Evolutionary conservation across 2,888 invertebrate species (phyloP).

Genomic region (Mimas tiliae): DNA sequence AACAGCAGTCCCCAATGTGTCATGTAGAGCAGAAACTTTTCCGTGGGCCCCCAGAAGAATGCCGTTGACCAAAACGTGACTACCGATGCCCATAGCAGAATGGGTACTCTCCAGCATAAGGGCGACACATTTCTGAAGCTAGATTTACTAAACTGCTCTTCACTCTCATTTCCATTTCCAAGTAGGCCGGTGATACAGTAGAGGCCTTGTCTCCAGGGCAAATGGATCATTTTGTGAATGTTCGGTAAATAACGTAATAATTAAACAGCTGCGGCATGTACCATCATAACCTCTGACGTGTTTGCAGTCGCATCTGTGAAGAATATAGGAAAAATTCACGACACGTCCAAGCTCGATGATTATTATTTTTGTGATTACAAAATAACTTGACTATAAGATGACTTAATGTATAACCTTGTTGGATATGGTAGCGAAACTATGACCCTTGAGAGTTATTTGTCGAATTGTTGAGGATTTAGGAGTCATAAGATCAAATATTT

Average conservation of each 20-base stretch:
- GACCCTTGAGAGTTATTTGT: neutral
- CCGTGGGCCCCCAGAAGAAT: constrained; percentile 70
- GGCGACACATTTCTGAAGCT: constrained; percentile 62
- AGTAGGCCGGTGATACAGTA: constrained; percentile 62
- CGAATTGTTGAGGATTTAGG: neutral
- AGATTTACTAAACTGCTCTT: constrained; percentile 62
- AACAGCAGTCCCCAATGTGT: constrained; percentile 83
- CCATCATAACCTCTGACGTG: neutral
- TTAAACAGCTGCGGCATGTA: constrained; percentile 3
- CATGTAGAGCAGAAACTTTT: constrained; percentile 81
- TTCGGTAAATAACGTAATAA: constrained; percentile 20
- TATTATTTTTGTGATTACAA: neutral
- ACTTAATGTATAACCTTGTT: neutral
- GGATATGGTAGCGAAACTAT: neutral
- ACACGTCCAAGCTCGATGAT: neutral
- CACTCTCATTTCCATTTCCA: constrained; percentile 55
- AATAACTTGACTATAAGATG: neutral
- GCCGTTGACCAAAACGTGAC: constrained; percentile 61
- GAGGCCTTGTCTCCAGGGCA: constrained; percentile 55
- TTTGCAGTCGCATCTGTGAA: constrained; percentile 24
- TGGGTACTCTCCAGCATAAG: constrained; percentile 71
- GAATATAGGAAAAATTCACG: constrained; percentile 6
- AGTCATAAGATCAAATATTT: neutral
- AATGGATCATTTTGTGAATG: constrained; percentile 51
- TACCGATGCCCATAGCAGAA: constrained; percentile 65